Conservation (phyloP, 2,797 vertebrate species). For the Acanthurus tractus region DNA sequence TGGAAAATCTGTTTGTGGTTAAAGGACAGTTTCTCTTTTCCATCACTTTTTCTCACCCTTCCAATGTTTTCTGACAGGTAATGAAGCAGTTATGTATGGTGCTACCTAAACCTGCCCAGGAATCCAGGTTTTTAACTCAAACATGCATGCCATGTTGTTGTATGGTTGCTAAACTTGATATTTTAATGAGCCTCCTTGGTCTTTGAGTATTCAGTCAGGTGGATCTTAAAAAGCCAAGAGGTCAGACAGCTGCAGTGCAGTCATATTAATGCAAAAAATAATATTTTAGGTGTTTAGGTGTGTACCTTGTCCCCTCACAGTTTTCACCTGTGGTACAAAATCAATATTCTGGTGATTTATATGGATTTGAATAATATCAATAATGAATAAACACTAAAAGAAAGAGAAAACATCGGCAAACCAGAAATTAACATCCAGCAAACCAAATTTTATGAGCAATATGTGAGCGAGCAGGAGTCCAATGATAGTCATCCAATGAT, state of each 20-base stretch:
- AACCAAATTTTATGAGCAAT: background rate
- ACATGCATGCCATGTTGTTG: conserved; percentile 38
- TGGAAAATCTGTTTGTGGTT: conserved; percentile 75
- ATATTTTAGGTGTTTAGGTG: background rate
- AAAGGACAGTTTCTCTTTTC: conserved; percentile 51
- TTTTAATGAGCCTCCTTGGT: conserved; percentile 36
- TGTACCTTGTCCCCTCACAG: background rate
- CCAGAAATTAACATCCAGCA: background rate
- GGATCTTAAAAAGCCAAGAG: conserved; percentile 5
- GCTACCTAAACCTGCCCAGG: conserved; percentile 55
- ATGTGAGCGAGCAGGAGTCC: no score
- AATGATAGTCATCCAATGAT: no score
- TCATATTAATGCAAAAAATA: background rate
- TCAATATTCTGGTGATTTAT: background rate
- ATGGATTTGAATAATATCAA: background rate
- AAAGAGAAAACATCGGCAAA: background rate
- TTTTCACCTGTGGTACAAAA: background rate
- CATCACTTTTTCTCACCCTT: conserved; percentile 9
- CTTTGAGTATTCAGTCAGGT: conserved; percentile 2
- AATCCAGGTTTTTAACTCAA: conserved; percentile 42
- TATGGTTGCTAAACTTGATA: conserved; percentile 31
- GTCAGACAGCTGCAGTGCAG: background rate
- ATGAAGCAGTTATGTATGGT: conserved; percentile 54
- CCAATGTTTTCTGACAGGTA: conserved; percentile 55
- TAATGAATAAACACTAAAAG: background rate